Evolutionary conservation across 2,888 invertebrate species (phyloP), one percentile per base, ranked within the genome.

Genomic region (Dichetophora obliterata): DNA sequence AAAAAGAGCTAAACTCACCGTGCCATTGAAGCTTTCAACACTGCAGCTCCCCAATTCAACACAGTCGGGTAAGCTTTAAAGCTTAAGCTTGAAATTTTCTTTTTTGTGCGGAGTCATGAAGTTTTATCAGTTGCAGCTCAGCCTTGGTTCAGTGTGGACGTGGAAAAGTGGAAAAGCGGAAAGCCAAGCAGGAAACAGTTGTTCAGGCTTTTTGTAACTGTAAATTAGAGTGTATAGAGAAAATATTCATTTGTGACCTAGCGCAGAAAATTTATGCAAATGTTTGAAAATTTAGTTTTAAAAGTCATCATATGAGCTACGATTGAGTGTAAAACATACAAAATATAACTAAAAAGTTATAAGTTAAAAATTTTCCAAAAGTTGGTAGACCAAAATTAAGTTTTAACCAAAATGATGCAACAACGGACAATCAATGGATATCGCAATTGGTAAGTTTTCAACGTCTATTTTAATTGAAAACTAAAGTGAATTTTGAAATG

Each of bases 41-140:
- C 37, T 8, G 14, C n/a, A 31, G 22, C 11, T 19, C 19, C 22
- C 31, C 31, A 68, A 57, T 81, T 78, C 63, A 78, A 68, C 70
- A 63, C 65, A 77, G 77, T 68, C 79, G 80, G 76, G 54, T 61
- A 79, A 81, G 80, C 80, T 82, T 78, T 75, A 77, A 80, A 79
- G 74, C 75, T 68, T n/a, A 57, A 65, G 77, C 68, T 11, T 61
- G 54, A 69, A 77, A 75, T 68, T 79, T 77, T 77, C 65, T 75
- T 50, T 71, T 34, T 61, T 73, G 66, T 77, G 77, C 61, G 75
- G 24, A 59, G 68, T 77, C 77, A 78, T 14, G 59, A 80, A 79
- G 77, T 80, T 81, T 82, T 80, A 81, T 80, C 82, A 82, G 82
- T 82, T 81, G 79, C 79, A 78, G 80, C 78, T 77, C 78, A 82